Conservation (phyloP, 2,797 vertebrate genomes). For the Eurystomus glaucurus region DNA sequence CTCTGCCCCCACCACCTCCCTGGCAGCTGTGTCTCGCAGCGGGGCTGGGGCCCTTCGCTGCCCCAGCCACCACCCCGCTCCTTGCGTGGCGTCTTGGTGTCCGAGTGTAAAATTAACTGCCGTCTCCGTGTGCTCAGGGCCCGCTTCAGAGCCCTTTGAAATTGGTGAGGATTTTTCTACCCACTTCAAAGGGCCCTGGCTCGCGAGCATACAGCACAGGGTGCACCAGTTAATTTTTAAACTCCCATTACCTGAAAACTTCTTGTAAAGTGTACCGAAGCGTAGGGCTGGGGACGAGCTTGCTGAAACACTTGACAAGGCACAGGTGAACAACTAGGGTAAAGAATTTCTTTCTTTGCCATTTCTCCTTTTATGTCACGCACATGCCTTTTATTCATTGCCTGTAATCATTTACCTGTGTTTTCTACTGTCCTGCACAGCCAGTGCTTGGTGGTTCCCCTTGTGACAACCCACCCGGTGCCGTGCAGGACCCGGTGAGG, state of each 20-base stretch:
- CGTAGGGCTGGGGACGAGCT: neutral
- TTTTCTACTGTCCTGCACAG: neutral
- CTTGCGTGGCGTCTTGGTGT: fast-evolving
- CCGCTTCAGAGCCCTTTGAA: conserved; percentile 16
- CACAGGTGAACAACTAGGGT: neutral
- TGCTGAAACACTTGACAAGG: conserved; percentile 9
- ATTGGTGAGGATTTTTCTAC: neutral
- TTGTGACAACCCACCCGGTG: fast-evolving
- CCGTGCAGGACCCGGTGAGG: fast-evolving
- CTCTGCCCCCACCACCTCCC: neutral
- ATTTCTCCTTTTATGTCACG: neutral
- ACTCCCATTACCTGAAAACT: conserved; percentile 33
- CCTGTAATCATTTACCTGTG: conserved; percentile 10
- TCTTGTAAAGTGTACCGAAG: conserved; percentile 28
- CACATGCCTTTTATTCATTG: neutral
- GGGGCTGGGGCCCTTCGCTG: fast-evolving
- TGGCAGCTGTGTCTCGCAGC: fast-evolving
- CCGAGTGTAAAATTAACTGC: neutral
- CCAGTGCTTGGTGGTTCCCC: neutral
- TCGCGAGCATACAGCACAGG: neutral
- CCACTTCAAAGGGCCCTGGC: conserved; percentile 59
- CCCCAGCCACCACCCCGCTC: fast-evolving
- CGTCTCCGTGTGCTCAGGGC: neutral
- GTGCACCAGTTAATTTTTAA: conserved; percentile 71
- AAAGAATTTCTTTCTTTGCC: neutral